These are phyloP conservation scores for Pachyuromys duprasi DNA, from an alignment of 2,797 vertebrate genomes.

Conservation along the genomic window DNA sequence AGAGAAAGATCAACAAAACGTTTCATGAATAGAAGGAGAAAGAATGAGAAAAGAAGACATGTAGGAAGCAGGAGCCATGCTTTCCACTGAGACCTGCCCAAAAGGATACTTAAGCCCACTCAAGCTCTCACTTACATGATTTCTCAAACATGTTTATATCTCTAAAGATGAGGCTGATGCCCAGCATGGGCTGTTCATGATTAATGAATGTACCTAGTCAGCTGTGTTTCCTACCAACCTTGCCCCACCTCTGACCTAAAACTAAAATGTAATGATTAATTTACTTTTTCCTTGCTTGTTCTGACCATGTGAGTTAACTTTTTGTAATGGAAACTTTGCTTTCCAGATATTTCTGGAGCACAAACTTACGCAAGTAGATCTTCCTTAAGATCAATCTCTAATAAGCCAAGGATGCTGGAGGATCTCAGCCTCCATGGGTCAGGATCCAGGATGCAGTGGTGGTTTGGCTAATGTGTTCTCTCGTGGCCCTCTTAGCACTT, in stretches of 20 bases:
- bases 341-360: slow-evolving; percentile 30
- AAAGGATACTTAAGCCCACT: neutral
- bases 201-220: neutral
- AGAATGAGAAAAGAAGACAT: neutral
- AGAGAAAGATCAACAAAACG: neutral
- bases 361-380: neutral
- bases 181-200: neutral
- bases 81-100: neutral
- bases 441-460: neutral
- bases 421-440: neutral
- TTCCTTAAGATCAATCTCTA: neutral
- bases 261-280: neutral
- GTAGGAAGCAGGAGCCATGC: neutral
- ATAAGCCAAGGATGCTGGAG: neutral
- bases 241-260: neutral
- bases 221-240: too few species aligned
- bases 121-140: neutral
- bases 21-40: slow-evolving; percentile 16
- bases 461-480: neutral
- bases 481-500: neutral
- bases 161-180: neutral
- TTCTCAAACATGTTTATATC: neutral
- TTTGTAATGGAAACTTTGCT: neutral
- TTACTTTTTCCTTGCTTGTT: neutral
- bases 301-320: neutral